Evolutionary conservation across 2,113 vertebrate species (phyloP), one percentile per base, ranked within the genome.

Genomic region (Bostrychus sinensis): DNA sequence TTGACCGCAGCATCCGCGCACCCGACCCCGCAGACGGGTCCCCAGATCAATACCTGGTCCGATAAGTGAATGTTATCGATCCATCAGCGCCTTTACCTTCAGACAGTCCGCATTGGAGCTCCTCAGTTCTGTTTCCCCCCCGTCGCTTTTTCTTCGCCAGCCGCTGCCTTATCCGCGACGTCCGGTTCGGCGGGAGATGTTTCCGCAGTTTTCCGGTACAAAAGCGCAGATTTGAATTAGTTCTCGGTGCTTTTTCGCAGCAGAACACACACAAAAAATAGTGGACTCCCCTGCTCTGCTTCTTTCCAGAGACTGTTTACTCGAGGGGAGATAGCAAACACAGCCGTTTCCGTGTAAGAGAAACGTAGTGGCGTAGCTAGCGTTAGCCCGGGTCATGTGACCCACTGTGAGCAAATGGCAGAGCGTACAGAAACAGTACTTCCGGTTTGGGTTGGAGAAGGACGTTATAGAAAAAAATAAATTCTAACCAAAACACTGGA

Each of bases 81-180:
- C 46, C 7, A 5, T 12, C 23, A 7, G 9, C 4, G 48, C 25
- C 25, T 39, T 51, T 30, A 51, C 48, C 25, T 30, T 10, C 14
- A 51, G 48, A 5, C 48, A 10, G 48, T 30, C 48, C 14, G 48
- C 48, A 51, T 51, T 51, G 26, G 48, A 51, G 48, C 48, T 30
- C 16, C 25, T n/a, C 16, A n/a, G 14, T 17, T 28, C 14, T 25
- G 25, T 51, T 17, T 51, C 8, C 48, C 16, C 22, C 4, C 16
- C 48, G 7, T n/a, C n/a, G n/a, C n/a, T 9, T 51, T 28, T 9
- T 10, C 16, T 10, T 4, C 2, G 4, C 25, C 6, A 5, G 5
- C 12, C 48, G 14, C 25, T 30, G 48, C 48, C 45, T 25, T 23
- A 51, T 51, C 25, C 48, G 48, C 25, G 5, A 25, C 48, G 48